Evolutionary conservation across 2,797 vertebrate species (phyloP), one percentile per base, ranked within the genome.

Genomic region (Rhabdomys pumilio): DNA sequence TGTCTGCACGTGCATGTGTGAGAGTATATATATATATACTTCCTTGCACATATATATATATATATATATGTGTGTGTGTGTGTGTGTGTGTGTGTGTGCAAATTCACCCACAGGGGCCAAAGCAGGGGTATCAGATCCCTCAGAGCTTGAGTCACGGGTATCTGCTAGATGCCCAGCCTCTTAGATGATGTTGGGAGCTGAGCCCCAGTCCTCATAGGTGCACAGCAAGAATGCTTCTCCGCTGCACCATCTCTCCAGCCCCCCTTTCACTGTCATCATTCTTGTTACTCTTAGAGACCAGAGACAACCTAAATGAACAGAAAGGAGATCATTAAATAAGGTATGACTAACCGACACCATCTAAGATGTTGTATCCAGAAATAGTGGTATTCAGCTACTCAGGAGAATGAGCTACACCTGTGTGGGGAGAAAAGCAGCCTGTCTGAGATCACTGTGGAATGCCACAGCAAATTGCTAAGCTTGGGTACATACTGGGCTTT

Each of bases 271-370:
- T 17, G 1, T 72, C 67, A 3, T 0, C 24, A 65, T 29, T 89
- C 26, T 92, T n/a, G 34, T 53, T 67, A 59, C 63, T 88, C 59
- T 38, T 67, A 93, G 31, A 97, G 87, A 67, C 55, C 47, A 94
- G 80, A 90, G n/a, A 63, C 11, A 31, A 73, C 24, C 3, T 38
- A 63, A 85, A 80, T 47, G 19, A 38, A 29, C 75, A n/a, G 20
- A 34, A n/a, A 89, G 29, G 31, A 38, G 26, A 85, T 29, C 76
- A 22, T 38, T 84, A 50, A 92, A 80, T 55, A 83, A 80, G 83
- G 53, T 44, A 67, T 65, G 83, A 67, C 79, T 83, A 38, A 76
- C 24, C 22, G 3, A 29, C 2, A 34, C 14, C 31, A 34, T 34
- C 76, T 29, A 69, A 44, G 11, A 82, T 82, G 87, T 44, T 82